Evolutionary conservation across 1,140 invertebrate species (phyloP).

Genomic region (Anagrus nilaparvatae): DNA sequence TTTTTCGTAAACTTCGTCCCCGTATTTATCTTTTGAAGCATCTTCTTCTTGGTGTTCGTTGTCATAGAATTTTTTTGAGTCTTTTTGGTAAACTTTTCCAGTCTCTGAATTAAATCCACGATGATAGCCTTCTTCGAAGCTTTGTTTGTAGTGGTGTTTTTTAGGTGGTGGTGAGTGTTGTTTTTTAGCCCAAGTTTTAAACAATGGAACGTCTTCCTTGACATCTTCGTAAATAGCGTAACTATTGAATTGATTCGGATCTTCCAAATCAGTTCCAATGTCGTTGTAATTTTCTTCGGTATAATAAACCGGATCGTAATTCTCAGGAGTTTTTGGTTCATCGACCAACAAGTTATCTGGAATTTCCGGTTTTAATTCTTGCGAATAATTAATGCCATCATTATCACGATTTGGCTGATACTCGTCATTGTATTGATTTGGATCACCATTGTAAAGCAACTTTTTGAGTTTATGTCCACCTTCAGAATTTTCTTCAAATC

Average conservation of each 20-base stretch:
- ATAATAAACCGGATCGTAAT: background rate
- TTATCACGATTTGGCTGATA: constrained; percentile 7
- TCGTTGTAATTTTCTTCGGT: background rate
- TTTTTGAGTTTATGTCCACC: constrained; percentile 18
- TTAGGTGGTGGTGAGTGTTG: constrained; percentile 24
- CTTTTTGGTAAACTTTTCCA: constrained; percentile 25
- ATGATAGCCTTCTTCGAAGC: constrained; percentile 26
- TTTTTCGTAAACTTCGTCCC: constrained; percentile 30
- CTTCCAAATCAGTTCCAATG: background rate
- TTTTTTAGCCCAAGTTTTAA: constrained; percentile 18
- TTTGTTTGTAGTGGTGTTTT: constrained; percentile 7
- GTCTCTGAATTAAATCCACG: constrained; percentile 21
- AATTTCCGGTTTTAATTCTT: background rate
- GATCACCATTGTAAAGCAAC: background rate
- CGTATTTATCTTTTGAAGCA: constrained; percentile 36
- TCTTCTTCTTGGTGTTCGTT: constrained; percentile 29
- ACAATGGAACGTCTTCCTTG: constrained; percentile 24
- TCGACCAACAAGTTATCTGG: background rate
- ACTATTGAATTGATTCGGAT: constrained; percentile 6
- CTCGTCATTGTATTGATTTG: constrained; percentile 3
- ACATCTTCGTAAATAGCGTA: constrained; percentile 26
- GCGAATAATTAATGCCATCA: background rate
- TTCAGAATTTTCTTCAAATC: constrained; percentile 26
- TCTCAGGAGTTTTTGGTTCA: background rate
- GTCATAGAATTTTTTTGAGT: constrained; percentile 29